Base-by-base conservation (phyloP, 2,888 invertebrate species). In the Campoletis raptor region DNA sequence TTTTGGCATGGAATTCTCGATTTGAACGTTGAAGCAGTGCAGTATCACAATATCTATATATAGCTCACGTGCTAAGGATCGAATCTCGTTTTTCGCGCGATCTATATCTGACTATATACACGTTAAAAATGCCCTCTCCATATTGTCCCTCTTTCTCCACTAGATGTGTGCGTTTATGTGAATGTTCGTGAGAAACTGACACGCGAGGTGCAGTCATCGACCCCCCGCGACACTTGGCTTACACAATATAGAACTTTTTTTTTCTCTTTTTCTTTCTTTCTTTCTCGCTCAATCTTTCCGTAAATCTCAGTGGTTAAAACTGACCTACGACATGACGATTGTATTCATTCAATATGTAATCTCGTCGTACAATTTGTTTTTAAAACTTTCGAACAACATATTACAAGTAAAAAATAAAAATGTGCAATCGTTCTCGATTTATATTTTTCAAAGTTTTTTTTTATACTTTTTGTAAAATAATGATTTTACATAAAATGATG, bases 131-230 rank as follows among this genome's bases (percentile, higher is more conserved):
- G 85, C 88, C 87, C 78, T 77, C 83, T 87, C 70, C 90, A 48
- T 67, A 42, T 54, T 12, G 36, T 57, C 40, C 64, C 40, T 74
- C 48, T 40, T 66, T 54, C 40, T 24, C 66, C 72, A 24, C 15
- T 61, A 6, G 24, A 15, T 6, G 30, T 61, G 30, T 61, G 61
- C 30, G 30, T 61, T 30, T 9, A 30, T 37, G 37, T 64, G 66
- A 48, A 10, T 72, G 52, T 52, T 67, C 90, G 93, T 91, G 93
- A 92, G 90, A 89, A 89, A 89, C 90, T 91, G 89, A 89, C 93
- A 94, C 93, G 93, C 93, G 91, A 92, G 86, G 90, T 91, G 89
- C 90, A 93, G 93, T 92, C 93, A 91, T 92, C 92, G 93, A 94
- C 93, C 93, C 89, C 85, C 81, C 76, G 66, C 81, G 80, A 74